A percentile compares a stretch with the other conserved stretches of the same genome.
Evolutionary conservation across 2,113 vertebrate genomes (phyloP).

Genomic region (Oreochromis niloticus): DNA sequence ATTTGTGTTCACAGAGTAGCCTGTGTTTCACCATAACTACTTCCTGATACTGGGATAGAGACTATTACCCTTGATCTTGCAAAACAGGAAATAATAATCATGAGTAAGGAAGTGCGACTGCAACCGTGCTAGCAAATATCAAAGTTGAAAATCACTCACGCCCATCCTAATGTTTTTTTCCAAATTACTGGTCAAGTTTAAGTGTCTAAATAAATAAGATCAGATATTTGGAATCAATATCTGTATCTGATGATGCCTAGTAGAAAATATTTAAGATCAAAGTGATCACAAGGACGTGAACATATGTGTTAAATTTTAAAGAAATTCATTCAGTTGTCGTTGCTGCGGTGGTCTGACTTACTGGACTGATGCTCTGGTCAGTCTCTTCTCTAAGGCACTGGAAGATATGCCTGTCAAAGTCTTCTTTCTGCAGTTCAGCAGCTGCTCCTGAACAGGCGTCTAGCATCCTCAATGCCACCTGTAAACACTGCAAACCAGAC

Average conservation of each 20-base stretch:
- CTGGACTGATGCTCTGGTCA: conserved; percentile 72
- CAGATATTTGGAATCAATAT: not conserved
- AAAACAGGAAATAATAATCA: not conserved
- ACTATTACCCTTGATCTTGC: not conserved
- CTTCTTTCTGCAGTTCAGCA: conserved; percentile 78
- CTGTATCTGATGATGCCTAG: not conserved
- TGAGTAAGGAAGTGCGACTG: not conserved
- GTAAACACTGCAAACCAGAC: conserved; percentile 75
- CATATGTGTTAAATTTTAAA: not conserved
- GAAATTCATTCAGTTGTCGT: not conserved
- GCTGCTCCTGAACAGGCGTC: conserved; percentile 79
- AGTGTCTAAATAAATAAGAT: not conserved
- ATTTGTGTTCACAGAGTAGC: not conserved
- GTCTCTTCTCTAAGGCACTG: conserved; percentile 76
- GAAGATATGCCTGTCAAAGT: conserved; percentile 86
- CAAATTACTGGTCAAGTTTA: not conserved
- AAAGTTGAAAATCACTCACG: not conserved
- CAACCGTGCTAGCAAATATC: not conserved
- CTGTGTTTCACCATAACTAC: not conserved
- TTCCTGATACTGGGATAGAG: not conserved
- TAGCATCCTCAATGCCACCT: conserved; percentile 78
- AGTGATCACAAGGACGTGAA: not conserved
- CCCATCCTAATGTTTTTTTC: not conserved
- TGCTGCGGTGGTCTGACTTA: conserved; percentile 42
- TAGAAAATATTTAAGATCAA: not conserved